Evolutionary conservation across 2,797 vertebrate species (phyloP), one percentile per base, ranked within the genome.

Genomic region (Mionectes olivaceus): DNA sequence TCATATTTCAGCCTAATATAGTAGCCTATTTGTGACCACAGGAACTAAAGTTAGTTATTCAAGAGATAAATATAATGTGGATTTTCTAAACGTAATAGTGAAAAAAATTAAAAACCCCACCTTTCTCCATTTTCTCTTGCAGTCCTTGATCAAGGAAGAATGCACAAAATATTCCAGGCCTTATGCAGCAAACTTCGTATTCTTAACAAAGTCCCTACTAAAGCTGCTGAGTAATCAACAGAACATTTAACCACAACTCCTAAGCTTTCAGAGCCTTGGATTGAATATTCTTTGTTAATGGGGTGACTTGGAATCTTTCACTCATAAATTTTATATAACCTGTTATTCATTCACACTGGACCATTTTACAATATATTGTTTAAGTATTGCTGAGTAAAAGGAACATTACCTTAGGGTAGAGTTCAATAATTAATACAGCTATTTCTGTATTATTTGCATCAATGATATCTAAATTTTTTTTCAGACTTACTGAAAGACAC

Each of bases 121-220:
- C 30, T 95, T 94, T 96, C 57, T 95, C 59, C 63, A 19, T 97
- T 97, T 97, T 96, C 79, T 97, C 96, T 97, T 98, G 91, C 97
- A 98, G 98, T 96, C 95, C 94, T 98, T 97, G 78, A 94, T 97
- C 97, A 97, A 97, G 92, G 96, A 97, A 97, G 96, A 97, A 94
- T 98, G 96, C 96, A 97, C 85, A 98, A 97, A 97, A 95, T 98
- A 95, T 97, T 98, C 95, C 94, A 96, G 97, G 96, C 94, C 76
- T 91, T 98, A 78, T 97, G 96, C 93, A 97, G 76, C 91, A 96
- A 97, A 94, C 93, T 97, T 97, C 93, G 88, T 94, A 91, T 93
- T 96, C 95, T 98, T 98, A 98, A 98, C 97, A 97, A 97, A 96
- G 89, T 97, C 60, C 95, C 93, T 92, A 92, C 96, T 97, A 98